phyloP scores from a whole-genome alignment of 2,113 vertebrate species.

The Agelaius tricolor region DNA sequence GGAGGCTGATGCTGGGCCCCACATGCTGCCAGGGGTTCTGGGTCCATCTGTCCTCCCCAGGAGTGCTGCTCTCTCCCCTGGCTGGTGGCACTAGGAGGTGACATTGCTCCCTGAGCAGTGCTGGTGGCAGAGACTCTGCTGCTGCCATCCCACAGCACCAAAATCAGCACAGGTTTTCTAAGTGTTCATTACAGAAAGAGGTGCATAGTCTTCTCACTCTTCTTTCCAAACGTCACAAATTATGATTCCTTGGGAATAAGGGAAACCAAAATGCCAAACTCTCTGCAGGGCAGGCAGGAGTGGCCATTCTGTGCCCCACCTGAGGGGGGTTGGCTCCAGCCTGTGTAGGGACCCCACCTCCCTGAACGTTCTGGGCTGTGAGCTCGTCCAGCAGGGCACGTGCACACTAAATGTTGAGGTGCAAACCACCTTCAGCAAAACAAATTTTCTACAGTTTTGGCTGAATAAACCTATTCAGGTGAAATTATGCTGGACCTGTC shows the following conservation, averaged over 20 bases:
- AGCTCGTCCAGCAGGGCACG: background rate
- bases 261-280: background rate
- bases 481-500: background rate
- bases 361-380: background rate
- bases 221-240: background rate
- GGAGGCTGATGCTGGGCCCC: background rate
- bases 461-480: background rate
- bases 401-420: accelerated
- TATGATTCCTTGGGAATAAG: background rate
- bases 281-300: background rate
- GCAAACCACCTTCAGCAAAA: background rate
- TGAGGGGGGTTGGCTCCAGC: background rate
- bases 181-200: background rate
- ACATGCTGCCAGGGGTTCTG: background rate
- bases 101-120: background rate
- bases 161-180: background rate
- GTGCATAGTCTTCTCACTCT: background rate
- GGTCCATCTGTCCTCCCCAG: background rate
- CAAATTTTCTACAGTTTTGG: background rate
- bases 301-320: no score
- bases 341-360: background rate
- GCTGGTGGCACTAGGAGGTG: background rate
- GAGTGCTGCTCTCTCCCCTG: background rate
- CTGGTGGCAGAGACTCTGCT: background rate
- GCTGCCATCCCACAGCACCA: background rate